Evolutionary conservation across 2,797 vertebrate species (phyloP).

Genomic region (Brotula barbata): DNA sequence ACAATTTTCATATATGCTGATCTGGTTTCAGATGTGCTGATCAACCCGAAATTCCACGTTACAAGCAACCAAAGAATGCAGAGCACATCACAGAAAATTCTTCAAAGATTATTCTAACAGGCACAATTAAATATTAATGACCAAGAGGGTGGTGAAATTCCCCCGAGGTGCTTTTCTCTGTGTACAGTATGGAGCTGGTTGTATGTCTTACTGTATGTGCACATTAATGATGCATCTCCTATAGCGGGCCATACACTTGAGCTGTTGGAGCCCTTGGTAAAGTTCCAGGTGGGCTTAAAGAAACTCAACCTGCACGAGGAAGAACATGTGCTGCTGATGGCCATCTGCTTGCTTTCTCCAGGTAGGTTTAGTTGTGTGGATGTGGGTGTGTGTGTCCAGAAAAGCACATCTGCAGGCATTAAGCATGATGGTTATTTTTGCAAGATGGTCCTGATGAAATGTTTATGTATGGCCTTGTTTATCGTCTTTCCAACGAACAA

Average conservation of each 20-base stretch:
- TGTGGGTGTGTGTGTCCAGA: no score
- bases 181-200: slow-evolving; percentile 14
- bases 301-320: slow-evolving; percentile 93
- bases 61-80: slow-evolving; percentile 2
- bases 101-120: slow-evolving; percentile 24
- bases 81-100: background rate
- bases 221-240: slow-evolving; percentile 78
- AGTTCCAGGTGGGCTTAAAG: slow-evolving; percentile 96
- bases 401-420: background rate
- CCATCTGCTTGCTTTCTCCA: slow-evolving; percentile 96
- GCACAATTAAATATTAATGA: slow-evolving; percentile 44
- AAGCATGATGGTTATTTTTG: slow-evolving; percentile 6
- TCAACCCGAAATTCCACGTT: background rate
- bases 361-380: slow-evolving; percentile 61
- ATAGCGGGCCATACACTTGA: slow-evolving; percentile 93
- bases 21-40: slow-evolving; percentile 4
- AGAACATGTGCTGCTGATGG: slow-evolving; percentile 93
- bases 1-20: background rate
- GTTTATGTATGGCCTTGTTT: slow-evolving; percentile 27
- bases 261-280: slow-evolving; percentile 92
- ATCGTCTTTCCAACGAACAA: background rate
- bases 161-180: slow-evolving; percentile 14
- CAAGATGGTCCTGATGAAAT: slow-evolving; percentile 17
- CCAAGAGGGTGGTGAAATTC: slow-evolving; percentile 14
- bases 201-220: slow-evolving; percentile 54